Percentiles rank a stretch among this genome's conserved stretches.
Evolutionary conservation across 64 coral and sea anemone genomes (phyloP).

Genomic region (Astreopora myriophthalma): DNA sequence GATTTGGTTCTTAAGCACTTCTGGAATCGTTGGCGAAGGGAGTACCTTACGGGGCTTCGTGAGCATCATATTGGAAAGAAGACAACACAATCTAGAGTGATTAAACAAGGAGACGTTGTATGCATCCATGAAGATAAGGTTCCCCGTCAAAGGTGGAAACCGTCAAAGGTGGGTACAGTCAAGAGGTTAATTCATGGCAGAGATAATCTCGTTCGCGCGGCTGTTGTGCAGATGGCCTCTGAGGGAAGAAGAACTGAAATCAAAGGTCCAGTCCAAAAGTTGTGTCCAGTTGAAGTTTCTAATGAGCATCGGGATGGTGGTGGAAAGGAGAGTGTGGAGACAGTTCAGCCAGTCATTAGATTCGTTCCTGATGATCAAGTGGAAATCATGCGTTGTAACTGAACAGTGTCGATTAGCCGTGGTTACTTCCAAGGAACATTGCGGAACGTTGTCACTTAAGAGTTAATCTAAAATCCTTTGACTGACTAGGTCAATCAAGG

Average conservation of each 20-base stretch:
- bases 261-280: too few species aligned
- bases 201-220: too few species aligned
- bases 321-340: neutral
- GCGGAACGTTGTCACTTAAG: neutral
- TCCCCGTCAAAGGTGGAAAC: too few species aligned
- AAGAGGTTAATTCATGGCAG: too few species aligned
- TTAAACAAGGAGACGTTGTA: too few species aligned
- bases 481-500: constrained; percentile 21
- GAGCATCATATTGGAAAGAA: neutral
- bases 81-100: neutral
- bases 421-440: neutral
- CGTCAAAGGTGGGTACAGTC: too few species aligned
- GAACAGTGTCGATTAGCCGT: neutral
- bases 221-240: too few species aligned
- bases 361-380: neutral
- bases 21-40: neutral
- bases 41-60: too few species aligned
- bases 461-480: neutral
- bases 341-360: neutral
- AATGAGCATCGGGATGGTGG: neutral
- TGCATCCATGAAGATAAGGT: too few species aligned
- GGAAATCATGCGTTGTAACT: neutral
- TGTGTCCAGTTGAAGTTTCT: too few species aligned
- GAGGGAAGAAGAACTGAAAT: too few species aligned
- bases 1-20: too few species aligned